These are phyloP conservation scores for Aramus guarauna DNA, from an alignment of 2,113 vertebrate genomes.

Conservation along the genomic window DNA sequence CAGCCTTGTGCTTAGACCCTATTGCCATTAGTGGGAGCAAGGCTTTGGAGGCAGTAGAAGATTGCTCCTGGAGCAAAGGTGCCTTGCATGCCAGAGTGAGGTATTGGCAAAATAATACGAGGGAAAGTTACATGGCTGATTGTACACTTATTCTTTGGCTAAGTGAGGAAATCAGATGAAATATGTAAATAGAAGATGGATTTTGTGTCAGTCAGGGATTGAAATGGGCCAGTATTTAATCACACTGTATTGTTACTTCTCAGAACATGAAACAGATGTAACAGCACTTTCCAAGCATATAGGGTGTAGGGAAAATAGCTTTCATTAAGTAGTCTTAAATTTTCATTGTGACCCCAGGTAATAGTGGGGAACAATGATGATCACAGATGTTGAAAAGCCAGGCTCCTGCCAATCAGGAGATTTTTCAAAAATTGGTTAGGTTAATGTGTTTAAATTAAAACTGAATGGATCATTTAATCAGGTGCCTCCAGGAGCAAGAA, in stretches of 20 bases:
- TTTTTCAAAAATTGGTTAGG: not conserved
- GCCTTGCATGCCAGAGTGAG: not conserved
- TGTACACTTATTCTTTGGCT: not conserved
- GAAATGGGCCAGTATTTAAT: not conserved
- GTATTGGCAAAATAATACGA: not conserved
- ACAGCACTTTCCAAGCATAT: not conserved
- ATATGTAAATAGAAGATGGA: not conserved
- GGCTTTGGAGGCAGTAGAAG: not conserved
- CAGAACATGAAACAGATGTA: not conserved
- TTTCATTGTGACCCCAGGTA: not conserved
- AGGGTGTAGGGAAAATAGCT: not conserved
- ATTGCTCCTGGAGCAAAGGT: not conserved
- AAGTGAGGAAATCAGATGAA: not conserved
- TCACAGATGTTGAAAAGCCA: not conserved
- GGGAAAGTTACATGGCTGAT: not conserved
- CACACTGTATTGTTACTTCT: not conserved
- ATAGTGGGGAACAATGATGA: not conserved
- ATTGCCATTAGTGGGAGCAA: rapidly evolving
- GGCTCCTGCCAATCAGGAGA: not conserved
- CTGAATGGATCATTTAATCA: not conserved
- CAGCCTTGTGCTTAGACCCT: not conserved
- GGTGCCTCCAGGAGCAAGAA: not conserved
- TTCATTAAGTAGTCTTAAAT: not conserved
- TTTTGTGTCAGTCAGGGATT: not conserved
- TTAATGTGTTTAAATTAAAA: not conserved